These are phyloP conservation scores for Bombycilla garrulus DNA, from an alignment of 2,113 vertebrate species.

Conservation along the genomic window DNA sequence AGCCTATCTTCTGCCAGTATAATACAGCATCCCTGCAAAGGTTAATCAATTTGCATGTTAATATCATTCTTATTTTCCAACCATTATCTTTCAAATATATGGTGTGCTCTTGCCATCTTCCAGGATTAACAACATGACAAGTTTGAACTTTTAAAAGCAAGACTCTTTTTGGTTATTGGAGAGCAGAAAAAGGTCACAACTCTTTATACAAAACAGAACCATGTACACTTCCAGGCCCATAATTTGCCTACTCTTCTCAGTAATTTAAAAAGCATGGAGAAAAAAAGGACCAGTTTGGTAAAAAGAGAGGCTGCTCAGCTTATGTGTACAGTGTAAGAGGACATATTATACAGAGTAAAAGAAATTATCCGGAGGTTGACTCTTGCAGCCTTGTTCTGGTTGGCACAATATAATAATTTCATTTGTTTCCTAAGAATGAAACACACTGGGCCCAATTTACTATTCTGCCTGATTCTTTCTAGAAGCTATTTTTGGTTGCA, in stretches of 20 bases:
- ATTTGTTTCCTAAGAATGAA: not conserved
- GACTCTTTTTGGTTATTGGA: slow-evolving; percentile 34
- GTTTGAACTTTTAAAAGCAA: slow-evolving; percentile 58
- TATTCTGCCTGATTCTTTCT: not conserved
- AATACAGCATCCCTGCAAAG: slow-evolving; percentile 20
- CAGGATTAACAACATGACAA: slow-evolving; percentile 37
- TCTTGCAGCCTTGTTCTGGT: not conserved
- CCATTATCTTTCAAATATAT: slow-evolving; percentile 17
- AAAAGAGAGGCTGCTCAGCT: not conserved
- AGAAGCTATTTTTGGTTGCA: not conserved
- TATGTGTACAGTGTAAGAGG: not conserved
- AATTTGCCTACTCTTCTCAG: not conserved
- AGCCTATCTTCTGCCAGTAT: not conserved
- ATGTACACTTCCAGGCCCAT: not conserved
- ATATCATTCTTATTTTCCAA: slow-evolving; percentile 34
- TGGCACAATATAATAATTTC: not conserved
- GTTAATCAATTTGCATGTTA: slow-evolving; percentile 56
- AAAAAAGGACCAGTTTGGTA: not conserved
- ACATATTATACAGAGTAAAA: not conserved
- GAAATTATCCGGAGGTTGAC: not conserved
- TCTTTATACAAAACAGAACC: slow-evolving; percentile 9
- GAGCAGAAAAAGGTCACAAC: slow-evolving; percentile 19
- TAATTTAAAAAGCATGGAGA: not conserved
- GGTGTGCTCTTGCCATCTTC: not conserved
- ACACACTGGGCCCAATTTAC: not conserved